Evolutionary conservation across 2,888 invertebrate species (phyloP), one percentile per base, ranked within the genome.

Genomic region (Epinotia brunnichana): DNA sequence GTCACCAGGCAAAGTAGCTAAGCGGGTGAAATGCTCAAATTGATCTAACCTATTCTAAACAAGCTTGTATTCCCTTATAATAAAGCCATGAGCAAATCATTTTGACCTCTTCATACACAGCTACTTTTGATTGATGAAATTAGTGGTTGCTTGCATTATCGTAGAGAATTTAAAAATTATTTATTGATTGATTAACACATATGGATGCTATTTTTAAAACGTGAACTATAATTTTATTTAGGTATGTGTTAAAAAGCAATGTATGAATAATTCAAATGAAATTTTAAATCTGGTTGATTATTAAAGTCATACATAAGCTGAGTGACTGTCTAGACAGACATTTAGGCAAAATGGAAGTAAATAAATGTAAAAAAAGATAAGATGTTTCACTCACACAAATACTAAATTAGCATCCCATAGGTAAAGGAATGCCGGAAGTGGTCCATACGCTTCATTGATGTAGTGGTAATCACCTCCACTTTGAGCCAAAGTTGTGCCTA

Each of bases 391-490:
- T 95, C 91, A 99, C 97, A 98, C 98, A 94, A 99, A 98, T 75
- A 99, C 97, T 82, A 99, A 94, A 92, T 98, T 97, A n/a, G 99
- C 98, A 85, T 98, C 98, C 99, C 99, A 99, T 15, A 99, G 93
- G 86, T 98, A 99, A 15, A 99, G 93, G 87, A 99, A 99, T 0
- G 99, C 97, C 17, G 98, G 98, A 71, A 99, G 88, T 2, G 97
- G 95, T 35, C 99, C 99, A 85, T 96, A 99, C 1, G 99, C 97
- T 88, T 98, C 97, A 82, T 96, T 95, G 76, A 99, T 98, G 83
- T 99, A 99, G 48, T 98, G 98, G 88, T 99, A 99, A 91, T 99
- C 99, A 2, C 99, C 99, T 24, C 99, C 99, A 74, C 98, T 98
- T 84, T 98, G 97, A 3, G 98, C 97, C 83, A 99, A 96, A 21